Evolutionary conservation across 2,797 vertebrate genomes (phyloP), one percentile per base, ranked within the genome.

Genomic region (Phrynocephalus forsythii): DNA sequence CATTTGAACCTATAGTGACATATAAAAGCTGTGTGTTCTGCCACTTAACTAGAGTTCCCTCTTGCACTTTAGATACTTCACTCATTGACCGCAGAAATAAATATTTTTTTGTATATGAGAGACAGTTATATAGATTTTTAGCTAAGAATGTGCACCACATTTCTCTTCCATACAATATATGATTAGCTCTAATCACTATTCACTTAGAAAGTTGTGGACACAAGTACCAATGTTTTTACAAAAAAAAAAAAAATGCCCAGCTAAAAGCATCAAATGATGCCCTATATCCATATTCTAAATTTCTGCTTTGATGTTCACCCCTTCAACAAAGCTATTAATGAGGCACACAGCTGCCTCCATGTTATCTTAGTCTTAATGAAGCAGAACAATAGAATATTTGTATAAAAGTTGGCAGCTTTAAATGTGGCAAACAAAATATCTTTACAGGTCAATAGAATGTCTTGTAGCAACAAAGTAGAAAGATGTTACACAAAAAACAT

Each of bases 401-500:
- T 71, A 86, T 79, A 90, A 90, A 92, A 86, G 22, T 24, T 86
- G 2, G 0, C 48, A 48, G 67, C 86, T 83, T 89, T 90, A 88
- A 26, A 84, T 13, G 83, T 1, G 69, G n/a, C 87, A 88, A 91
- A 87, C 33, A 83, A 89, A 88, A 44, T 72, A 9, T 75, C 30
- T 83, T 86, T 69, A 82, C 20, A 69, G 44, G 77, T 90, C 86
- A 88, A 86, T 72, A 85, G 89, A 90, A 78, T 80, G 79, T 84
- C 30, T 68, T 90, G 84, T 18, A 81, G 66, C 69, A 84, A 69
- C 33, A 2, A n/a, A 2, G n/a, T 30, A 76, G 81, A 92, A 92
- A 90, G 0, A 0, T 0, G 0, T 26, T 71, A 15, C 9, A 26
- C 2, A 18, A 56, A 56, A 56, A 11, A 56, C 13, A 56, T 79